Evolutionary conservation across 2,888 invertebrate species (phyloP).

Genomic region (Leptura quadrifasciata): DNA sequence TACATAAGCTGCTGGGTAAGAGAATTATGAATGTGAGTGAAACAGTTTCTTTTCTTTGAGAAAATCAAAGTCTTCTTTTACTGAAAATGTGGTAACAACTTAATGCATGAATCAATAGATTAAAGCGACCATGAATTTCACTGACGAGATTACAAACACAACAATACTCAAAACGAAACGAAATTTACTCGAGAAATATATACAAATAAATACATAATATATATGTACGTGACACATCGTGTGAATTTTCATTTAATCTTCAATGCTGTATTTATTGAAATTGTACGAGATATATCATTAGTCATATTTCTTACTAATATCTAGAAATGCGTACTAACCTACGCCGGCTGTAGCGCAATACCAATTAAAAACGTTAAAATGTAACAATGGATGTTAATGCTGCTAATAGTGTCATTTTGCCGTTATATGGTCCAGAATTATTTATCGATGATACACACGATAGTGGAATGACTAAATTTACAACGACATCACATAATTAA

Average conservation of each 20-base stretch:
- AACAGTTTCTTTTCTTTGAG: neutral
- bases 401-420: neutral
- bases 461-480: neutral
- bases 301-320: neutral
- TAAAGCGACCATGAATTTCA: neutral
- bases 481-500: neutral
- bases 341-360: neutral
- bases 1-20: neutral
- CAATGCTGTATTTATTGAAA: too few species aligned
- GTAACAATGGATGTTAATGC: neutral
- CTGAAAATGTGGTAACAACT: neutral
- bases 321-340: neutral
- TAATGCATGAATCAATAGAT: slow-evolving; percentile 1
- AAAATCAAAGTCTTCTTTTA: neutral
- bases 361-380: neutral
- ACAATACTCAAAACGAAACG: neutral
- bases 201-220: too few species aligned
- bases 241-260: too few species aligned
- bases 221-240: neutral
- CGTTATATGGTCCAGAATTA: neutral
- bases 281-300: too few species aligned
- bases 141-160: neutral
- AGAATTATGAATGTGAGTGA: slow-evolving; percentile 1
- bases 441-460: slow-evolving; percentile 7
- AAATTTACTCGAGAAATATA: neutral